Evolutionary conservation across 2,113 vertebrate genomes (phyloP).

Genomic region (Tichodroma muraria): DNA sequence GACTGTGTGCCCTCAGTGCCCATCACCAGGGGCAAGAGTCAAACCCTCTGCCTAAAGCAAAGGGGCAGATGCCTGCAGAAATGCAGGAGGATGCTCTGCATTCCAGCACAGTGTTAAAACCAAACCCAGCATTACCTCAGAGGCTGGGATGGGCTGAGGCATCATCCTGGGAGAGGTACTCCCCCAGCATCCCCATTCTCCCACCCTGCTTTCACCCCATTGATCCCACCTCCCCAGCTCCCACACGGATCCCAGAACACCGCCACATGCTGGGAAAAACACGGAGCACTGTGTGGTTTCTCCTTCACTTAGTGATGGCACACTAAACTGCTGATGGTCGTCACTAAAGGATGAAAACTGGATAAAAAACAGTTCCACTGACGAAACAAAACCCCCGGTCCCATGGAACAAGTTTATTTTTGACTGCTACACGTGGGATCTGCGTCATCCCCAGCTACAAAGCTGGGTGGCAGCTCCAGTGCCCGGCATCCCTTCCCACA

Average conservation of each 20-base stretch:
- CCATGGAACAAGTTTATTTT: not conserved
- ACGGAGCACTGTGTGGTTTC: not conserved
- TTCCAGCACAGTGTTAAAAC: not conserved
- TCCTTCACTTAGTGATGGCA: not conserved
- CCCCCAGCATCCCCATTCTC: not conserved
- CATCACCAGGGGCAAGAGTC: not conserved
- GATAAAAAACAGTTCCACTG: not conserved
- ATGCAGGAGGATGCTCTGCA: not conserved
- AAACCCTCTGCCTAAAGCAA: not conserved
- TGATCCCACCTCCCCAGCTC: not conserved
- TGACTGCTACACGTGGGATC: not conserved
- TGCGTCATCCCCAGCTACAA: constrained; percentile 1
- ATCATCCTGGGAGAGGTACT: not conserved
- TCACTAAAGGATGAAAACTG: not conserved
- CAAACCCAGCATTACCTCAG: not conserved
- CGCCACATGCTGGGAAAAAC: not conserved
- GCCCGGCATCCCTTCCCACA: not conserved
- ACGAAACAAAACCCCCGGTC: not conserved
- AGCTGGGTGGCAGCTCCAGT: not conserved
- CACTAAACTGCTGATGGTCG: not conserved
- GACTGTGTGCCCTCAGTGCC: not conserved
- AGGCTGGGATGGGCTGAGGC: not conserved
- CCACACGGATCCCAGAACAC: accelerated
- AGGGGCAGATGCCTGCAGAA: not conserved
- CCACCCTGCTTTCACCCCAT: not conserved